Evolutionary conservation across 2,113 vertebrate genomes (phyloP).

Genomic region (Psammodynastes pulverulentus): DNA sequence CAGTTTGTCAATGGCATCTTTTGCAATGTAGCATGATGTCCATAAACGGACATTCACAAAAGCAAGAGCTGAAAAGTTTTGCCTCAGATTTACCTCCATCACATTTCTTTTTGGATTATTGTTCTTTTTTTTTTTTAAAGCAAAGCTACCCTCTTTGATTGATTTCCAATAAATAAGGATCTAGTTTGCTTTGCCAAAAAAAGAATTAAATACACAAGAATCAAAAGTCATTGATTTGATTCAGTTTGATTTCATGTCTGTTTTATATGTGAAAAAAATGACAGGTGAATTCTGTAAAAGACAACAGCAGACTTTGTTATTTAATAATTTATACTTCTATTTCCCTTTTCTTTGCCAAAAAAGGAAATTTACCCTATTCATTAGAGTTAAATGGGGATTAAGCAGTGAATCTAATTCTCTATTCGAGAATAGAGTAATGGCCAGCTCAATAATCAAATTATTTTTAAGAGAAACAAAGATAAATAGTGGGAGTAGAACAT

Average conservation of each 20-base stretch:
- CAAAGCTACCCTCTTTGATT: not conserved
- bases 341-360: not conserved
- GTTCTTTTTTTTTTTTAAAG: no score
- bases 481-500: not conserved
- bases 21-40: not conserved
- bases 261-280: not conserved
- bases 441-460: constrained; percentile 33
- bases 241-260: constrained; percentile 23
- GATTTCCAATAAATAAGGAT: constrained; percentile 14
- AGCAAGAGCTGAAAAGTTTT: not conserved
- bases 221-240: constrained; percentile 16
- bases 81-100: not conserved
- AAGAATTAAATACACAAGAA: fast-evolving
- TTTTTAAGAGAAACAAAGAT: constrained; percentile 18
- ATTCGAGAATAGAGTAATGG: not conserved
- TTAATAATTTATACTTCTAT: constrained; percentile 36
- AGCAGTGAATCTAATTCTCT: constrained; percentile 18
- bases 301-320: not conserved
- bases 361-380: not conserved
- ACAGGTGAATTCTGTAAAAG: not conserved
- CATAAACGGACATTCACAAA: not conserved
- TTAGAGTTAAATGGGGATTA: constrained; percentile 25
- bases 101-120: not conserved
- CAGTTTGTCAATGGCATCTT: not conserved
- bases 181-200: not conserved